Evolutionary conservation across 2,888 invertebrate species (phyloP).

Genomic region (Neria commutata): DNA sequence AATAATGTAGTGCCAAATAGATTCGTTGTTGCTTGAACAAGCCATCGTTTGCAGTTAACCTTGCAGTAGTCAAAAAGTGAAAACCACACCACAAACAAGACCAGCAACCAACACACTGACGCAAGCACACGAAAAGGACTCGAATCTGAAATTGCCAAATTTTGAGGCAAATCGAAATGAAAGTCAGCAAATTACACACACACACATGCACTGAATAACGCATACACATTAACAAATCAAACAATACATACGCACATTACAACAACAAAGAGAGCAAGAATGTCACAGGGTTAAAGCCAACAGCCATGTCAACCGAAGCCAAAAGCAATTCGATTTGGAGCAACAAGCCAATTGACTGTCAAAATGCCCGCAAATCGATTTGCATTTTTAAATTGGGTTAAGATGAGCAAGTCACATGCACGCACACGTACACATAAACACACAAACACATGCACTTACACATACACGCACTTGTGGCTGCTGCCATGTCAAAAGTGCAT

Average conservation of each 20-base stretch:
- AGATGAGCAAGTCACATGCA: constrained; percentile 22
- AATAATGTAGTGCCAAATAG: too few relatives aligned
- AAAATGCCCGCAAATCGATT: constrained; percentile 35
- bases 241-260: too few relatives aligned
- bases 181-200: neutral
- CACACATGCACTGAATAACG: neutral
- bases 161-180: neutral
- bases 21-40: too few relatives aligned
- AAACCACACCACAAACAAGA: neutral
- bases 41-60: too few relatives aligned
- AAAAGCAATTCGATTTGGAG: constrained; percentile 8
- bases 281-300: neutral
- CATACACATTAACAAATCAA: neutral
- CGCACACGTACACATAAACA: neutral
- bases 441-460: neutral
- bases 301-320: constrained; percentile 14
- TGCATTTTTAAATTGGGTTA: constrained; percentile 40
- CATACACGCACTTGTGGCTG: neutral
- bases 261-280: constrained; percentile 8
- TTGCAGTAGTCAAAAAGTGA: neutral
- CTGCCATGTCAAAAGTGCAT: constrained; percentile 1
- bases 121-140: neutral
- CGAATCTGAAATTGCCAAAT: neutral
- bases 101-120: neutral
- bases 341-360: constrained; percentile 38